These are phyloP conservation scores for Drosophila rubida DNA, from an alignment of 2,888 invertebrate genomes.

Conservation along the genomic window DNA sequence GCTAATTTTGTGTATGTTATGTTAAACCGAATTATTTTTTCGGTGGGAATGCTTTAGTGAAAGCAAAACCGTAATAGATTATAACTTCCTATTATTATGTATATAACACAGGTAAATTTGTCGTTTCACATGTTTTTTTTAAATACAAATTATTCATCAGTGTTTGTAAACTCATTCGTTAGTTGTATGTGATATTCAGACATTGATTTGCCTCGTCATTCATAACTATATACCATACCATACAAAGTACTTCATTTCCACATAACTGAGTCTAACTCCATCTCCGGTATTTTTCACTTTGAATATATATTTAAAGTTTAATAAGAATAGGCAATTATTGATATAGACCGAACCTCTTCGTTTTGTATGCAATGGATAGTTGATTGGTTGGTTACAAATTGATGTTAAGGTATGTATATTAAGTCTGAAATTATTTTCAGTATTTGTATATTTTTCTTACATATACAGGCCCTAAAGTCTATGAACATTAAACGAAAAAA, in stretches of 20 bases:
- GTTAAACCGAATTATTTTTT: constrained; percentile 62
- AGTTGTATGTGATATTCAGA: constrained; percentile 7
- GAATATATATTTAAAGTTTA: not conserved
- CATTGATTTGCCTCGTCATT: not conserved
- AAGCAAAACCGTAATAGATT: constrained; percentile 77
- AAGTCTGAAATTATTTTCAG: constrained; percentile 21
- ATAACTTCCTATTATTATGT: constrained; percentile 77
- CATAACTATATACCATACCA: constrained; percentile 2
- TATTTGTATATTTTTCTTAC: constrained; percentile 49
- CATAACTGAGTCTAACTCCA: constrained; percentile 5
- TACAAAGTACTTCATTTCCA: constrained; percentile 5
- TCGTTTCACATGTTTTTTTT: constrained; percentile 39
- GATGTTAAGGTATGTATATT: constrained; percentile 12
- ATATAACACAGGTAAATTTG: constrained; percentile 75
- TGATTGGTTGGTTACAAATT: not conserved
- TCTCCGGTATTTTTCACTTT: not conserved
- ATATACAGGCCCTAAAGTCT: constrained; percentile 68
- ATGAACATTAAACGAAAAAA: constrained; percentile 73
- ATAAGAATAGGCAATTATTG: not conserved
- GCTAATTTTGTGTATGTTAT: constrained; percentile 53
- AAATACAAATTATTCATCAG: constrained; percentile 47
- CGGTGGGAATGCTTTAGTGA: constrained; percentile 76
- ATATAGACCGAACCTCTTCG: constrained; percentile 7
- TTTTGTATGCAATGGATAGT: constrained; percentile 9
- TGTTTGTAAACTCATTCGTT: constrained; percentile 17